Evolutionary conservation across 1,140 invertebrate species (phyloP).

Genomic region (Ceratina australensis): DNA sequence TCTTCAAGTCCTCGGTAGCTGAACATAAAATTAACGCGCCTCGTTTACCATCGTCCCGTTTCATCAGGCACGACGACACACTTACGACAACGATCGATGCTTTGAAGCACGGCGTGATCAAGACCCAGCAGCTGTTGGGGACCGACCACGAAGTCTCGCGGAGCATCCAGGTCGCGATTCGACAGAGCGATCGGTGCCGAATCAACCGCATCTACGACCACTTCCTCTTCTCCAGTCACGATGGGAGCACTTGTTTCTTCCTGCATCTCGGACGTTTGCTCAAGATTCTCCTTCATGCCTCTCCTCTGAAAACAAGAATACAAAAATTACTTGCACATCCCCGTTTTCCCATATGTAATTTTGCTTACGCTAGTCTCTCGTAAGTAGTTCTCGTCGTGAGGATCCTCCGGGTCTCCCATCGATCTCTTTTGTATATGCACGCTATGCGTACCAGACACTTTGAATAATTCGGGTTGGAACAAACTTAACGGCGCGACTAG

Average conservation of each 20-base stretch:
- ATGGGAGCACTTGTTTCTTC: conserved; percentile 73
- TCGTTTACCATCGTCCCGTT: neutral
- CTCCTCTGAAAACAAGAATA: conserved; percentile 75
- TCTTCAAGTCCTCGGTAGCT: conserved; percentile 92
- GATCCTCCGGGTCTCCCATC: conserved; percentile 93
- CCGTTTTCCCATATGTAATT: neutral
- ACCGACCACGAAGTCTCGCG: conserved; percentile 83
- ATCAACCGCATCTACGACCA: conserved; percentile 89
- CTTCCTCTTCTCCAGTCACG: conserved; percentile 85
- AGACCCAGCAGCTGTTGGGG: conserved; percentile 91
- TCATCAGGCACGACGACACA: conserved; percentile 19
- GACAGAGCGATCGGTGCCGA: conserved; percentile 76
- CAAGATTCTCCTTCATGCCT: conserved; percentile 84
- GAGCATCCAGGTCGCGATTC: conserved; percentile 77
- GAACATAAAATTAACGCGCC: conserved; percentile 7
- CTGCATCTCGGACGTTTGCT: conserved; percentile 76
- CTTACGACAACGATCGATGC: conserved; percentile 93
- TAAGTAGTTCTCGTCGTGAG: conserved; percentile 95
- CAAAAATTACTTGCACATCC: neutral
- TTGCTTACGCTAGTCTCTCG: conserved; percentile 90
- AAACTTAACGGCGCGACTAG: conserved; percentile 93
- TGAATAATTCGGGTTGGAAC: conserved; percentile 94
- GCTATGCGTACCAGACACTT: conserved; percentile 87
- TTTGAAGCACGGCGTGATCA: conserved; percentile 94
- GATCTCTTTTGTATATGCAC: conserved; percentile 87